These are phyloP conservation scores for Tyrophagus putrescentiae DNA, from an alignment of 1,140 invertebrate genomes.

Conservation along the genomic window DNA sequence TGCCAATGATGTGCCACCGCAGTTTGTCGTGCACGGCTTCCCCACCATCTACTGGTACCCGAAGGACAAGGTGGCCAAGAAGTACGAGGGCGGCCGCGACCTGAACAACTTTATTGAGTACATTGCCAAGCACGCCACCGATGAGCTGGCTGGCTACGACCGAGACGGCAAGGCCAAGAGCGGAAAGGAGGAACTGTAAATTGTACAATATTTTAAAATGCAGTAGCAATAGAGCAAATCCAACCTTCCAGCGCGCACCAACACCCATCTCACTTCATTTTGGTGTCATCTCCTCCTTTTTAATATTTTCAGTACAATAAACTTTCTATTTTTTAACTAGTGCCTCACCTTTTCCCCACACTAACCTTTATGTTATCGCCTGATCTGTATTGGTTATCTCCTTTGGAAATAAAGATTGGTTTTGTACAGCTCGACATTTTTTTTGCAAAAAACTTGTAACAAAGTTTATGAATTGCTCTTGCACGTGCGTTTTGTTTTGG, in stretches of 20 bases:
- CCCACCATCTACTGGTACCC: constrained; percentile 92
- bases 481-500: background rate
- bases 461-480: too few relatives aligned
- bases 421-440: too few relatives aligned
- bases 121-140: constrained; percentile 77
- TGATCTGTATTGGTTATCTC: background rate
- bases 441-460: too few relatives aligned
- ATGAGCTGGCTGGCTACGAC: constrained; percentile 72
- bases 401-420: background rate
- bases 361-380: background rate
- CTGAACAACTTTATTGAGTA: constrained; percentile 91
- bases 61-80: constrained; percentile 70
- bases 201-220: background rate
- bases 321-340: background rate
- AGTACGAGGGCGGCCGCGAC: constrained; percentile 87
- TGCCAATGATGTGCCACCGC: constrained; percentile 87
- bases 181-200: constrained; percentile 49
- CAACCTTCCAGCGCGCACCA: background rate
- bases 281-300: background rate
- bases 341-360: background rate
- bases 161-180: constrained; percentile 66
- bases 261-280: background rate
- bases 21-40: constrained; percentile 87
- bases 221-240: background rate
- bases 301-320: background rate